These are phyloP conservation scores for Melanotaenia trifasciata DNA, from an alignment of 2,797 vertebrate genomes.

Conservation along the genomic window DNA sequence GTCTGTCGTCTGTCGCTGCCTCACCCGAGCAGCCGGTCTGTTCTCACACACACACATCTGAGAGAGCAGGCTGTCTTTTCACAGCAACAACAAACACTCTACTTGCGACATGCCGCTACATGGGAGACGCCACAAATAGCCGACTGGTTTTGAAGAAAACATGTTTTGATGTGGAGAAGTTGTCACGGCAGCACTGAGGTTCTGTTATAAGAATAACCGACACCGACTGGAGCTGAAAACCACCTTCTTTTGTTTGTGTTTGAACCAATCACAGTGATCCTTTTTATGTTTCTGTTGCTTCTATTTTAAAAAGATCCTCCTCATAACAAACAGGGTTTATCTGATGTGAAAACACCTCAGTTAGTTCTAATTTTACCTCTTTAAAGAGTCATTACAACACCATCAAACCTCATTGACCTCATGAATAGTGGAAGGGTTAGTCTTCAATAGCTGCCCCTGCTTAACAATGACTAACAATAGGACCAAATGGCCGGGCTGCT, in stretches of 20 bases:
- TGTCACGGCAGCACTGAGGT: slow-evolving; percentile 46
- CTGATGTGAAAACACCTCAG: slow-evolving; percentile 27
- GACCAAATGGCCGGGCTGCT: slow-evolving; percentile 80
- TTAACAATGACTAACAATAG: slow-evolving; percentile 80
- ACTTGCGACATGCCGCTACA: slow-evolving; percentile 70
- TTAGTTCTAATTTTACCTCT: slow-evolving; percentile 42
- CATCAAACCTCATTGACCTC: slow-evolving; percentile 74
- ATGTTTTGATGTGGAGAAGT: slow-evolving; percentile 62
- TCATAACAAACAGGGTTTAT: slow-evolving; percentile 29
- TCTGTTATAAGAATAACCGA: slow-evolving; percentile 27
- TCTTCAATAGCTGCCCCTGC: slow-evolving; percentile 55
- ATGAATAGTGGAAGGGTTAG: slow-evolving; percentile 55
- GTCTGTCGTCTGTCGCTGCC: slow-evolving; percentile 76
- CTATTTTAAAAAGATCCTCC: slow-evolving; percentile 9
- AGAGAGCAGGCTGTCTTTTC: slow-evolving; percentile 63
- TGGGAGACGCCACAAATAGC: slow-evolving; percentile 69
- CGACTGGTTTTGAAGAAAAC: slow-evolving; percentile 62
- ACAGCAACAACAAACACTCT: slow-evolving; percentile 70
- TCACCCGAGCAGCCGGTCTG: slow-evolving; percentile 65
- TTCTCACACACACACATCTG: slow-evolving; percentile 55
- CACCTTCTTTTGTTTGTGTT: slow-evolving; percentile 25
- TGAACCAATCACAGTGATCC: not conserved
- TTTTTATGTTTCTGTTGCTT: slow-evolving; percentile 4
- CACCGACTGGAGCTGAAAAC: not conserved
- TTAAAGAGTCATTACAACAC: slow-evolving; percentile 69